These are phyloP conservation scores for Muscina levida DNA, from an alignment of 2,888 invertebrate genomes.

Conservation along the genomic window DNA sequence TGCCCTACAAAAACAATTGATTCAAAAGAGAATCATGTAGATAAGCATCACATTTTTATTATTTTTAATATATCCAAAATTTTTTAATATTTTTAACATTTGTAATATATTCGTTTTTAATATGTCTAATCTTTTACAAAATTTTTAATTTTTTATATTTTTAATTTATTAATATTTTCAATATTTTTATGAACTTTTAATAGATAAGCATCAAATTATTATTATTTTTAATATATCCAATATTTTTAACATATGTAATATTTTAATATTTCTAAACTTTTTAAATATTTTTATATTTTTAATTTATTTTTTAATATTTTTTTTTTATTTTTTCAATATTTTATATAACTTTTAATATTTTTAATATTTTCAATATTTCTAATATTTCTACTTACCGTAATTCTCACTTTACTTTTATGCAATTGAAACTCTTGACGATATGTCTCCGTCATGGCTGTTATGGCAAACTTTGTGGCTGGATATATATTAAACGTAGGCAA, in stretches of 20 bases:
- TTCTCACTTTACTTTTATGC: constrained; percentile 75
- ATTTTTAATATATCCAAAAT: neutral
- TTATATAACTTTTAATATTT: no score
- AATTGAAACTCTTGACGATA: constrained; percentile 79
- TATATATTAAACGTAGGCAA: constrained; percentile 79
- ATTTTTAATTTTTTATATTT: no score
- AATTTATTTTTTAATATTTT: no score
- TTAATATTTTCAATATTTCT: neutral
- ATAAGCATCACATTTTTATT: neutral
- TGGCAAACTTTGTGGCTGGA: constrained; percentile 78
- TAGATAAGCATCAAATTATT: neutral
- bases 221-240: neutral
- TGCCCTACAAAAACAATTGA: constrained; percentile 71
- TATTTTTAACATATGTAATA: no score
- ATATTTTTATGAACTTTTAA: no score
- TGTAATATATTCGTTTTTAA: no score
- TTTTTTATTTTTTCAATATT: no score
- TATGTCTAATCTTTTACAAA: no score
- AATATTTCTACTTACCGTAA: constrained; percentile 71
- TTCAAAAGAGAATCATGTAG: neutral
- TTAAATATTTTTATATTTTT: no score
- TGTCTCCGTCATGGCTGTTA: constrained; percentile 78
- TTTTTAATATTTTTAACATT: no score
- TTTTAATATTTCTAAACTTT: no score
- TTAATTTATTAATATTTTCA: no score